Percentiles rank a stretch among this genome's conserved stretches.
These are phyloP conservation scores for Loxodonta africana DNA, from an alignment of 2,113 vertebrate genomes.

Conservation along the genomic window DNA sequence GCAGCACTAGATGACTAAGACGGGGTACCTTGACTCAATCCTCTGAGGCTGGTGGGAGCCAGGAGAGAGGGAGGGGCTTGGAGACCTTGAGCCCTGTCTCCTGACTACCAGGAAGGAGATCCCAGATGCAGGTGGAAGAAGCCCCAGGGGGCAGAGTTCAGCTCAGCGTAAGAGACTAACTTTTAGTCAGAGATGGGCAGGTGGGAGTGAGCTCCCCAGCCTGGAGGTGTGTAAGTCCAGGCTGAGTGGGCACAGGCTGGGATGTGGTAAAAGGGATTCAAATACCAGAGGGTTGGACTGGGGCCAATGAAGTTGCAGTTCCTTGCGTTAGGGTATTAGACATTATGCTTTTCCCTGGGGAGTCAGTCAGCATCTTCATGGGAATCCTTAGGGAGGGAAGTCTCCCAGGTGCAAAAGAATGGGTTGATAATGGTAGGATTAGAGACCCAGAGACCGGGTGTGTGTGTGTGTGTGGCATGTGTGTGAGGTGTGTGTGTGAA, in stretches of 20 bases:
- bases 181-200: not conserved
- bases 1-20: no score
- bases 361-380: not conserved
- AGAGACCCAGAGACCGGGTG: not conserved
- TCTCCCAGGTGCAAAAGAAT: not conserved
- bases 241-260: not conserved
- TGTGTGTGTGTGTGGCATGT: not conserved
- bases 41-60: not conserved
- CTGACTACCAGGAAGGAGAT: not conserved
- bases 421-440: not conserved
- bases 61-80: not conserved
- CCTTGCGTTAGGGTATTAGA: not conserved
- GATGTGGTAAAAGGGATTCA: not conserved
- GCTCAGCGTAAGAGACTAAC: not conserved
- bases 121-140: not conserved
- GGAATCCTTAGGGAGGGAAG: not conserved
- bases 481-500: no score
- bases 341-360: not conserved
- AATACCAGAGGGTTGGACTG: not conserved
- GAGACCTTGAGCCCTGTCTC: not conserved
- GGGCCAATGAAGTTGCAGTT: not conserved
- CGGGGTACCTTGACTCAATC: accelerated
- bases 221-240: not conserved
- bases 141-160: not conserved
- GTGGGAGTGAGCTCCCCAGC: not conserved